Evolutionary conservation across 2,888 invertebrate genomes (phyloP).

Genomic region (Thera obeliscata): DNA sequence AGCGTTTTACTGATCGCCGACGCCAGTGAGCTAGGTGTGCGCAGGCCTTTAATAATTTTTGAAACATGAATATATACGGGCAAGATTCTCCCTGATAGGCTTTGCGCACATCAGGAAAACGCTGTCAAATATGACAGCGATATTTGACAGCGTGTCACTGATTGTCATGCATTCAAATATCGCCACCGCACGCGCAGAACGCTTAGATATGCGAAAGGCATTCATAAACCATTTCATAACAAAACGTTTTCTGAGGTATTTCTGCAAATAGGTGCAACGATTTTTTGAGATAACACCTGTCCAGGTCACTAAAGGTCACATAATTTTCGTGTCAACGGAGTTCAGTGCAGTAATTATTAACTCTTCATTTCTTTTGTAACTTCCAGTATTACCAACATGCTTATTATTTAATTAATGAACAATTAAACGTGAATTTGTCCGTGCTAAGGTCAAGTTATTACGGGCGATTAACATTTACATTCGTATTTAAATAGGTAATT

Average conservation of each 20-base stretch:
- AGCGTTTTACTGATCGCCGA: no score
- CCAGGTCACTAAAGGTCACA: not conserved
- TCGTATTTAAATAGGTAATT: not conserved
- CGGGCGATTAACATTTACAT: slow-evolving; percentile 28
- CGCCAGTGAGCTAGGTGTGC: no score
- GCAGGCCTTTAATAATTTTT: no score
- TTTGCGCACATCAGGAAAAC: no score
- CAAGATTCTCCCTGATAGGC: no score
- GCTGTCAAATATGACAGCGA: no score
- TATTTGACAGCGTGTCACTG: no score
- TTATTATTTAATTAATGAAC: slow-evolving; percentile 17
- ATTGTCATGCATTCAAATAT: no score
- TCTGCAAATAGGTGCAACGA: not conserved
- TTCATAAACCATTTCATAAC: not conserved
- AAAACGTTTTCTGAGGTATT: not conserved
- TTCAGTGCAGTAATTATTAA: slow-evolving; percentile 8
- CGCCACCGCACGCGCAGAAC: no score
- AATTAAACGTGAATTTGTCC: slow-evolving; percentile 11
- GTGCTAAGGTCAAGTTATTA: slow-evolving; percentile 30
- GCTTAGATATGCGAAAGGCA: no score
- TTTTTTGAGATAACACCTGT: not conserved
- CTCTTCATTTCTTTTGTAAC: slow-evolving; percentile 21
- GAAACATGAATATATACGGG: no score
- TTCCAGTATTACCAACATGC: slow-evolving; percentile 6
- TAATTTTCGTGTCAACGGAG: slow-evolving; percentile 4